A percentile compares a stretch with the other conserved stretches of the same genome.
Evolutionary conservation across 2,888 invertebrate genomes (phyloP).

Genomic region (Folsomia manolachei): DNA sequence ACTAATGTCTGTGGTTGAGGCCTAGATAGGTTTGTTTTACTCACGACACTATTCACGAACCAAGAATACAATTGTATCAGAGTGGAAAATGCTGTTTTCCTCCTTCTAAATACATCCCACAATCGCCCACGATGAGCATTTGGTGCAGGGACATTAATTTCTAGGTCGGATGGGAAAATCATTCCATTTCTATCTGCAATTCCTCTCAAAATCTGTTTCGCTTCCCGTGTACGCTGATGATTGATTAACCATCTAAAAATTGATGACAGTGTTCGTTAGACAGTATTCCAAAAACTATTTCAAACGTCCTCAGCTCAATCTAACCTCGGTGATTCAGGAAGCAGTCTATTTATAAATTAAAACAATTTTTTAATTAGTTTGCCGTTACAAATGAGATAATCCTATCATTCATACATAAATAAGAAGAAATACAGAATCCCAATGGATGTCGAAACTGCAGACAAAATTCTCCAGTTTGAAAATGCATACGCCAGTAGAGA

Average conservation of each 20-base stretch:
- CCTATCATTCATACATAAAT: slow-evolving; percentile 47
- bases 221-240: slow-evolving; percentile 46
- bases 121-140: slow-evolving; percentile 35
- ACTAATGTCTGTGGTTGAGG: too few species aligned
- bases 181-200: slow-evolving; percentile 46
- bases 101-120: slow-evolving; percentile 31
- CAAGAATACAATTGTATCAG: slow-evolving; percentile 50
- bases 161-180: slow-evolving; percentile 43
- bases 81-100: slow-evolving; percentile 31
- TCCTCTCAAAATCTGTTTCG: slow-evolving; percentile 41
- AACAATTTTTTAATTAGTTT: too few species aligned
- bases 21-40: too few species aligned
- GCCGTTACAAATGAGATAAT: too few species aligned
- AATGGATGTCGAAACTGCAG: slow-evolving; percentile 33
- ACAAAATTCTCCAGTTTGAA: slow-evolving; percentile 49
- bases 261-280: too few species aligned
- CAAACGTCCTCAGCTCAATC: too few species aligned
- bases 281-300: too few species aligned
- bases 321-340: too few species aligned
- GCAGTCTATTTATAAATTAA: too few species aligned
- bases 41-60: slow-evolving; percentile 28
- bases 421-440: slow-evolving; percentile 42
- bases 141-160: slow-evolving; percentile 41
- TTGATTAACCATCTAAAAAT: slow-evolving; percentile 48
- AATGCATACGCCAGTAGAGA: slow-evolving; percentile 45